Base-by-base conservation (phyloP, 1,140 invertebrate species). In the Trichonephila clavata region DNA sequence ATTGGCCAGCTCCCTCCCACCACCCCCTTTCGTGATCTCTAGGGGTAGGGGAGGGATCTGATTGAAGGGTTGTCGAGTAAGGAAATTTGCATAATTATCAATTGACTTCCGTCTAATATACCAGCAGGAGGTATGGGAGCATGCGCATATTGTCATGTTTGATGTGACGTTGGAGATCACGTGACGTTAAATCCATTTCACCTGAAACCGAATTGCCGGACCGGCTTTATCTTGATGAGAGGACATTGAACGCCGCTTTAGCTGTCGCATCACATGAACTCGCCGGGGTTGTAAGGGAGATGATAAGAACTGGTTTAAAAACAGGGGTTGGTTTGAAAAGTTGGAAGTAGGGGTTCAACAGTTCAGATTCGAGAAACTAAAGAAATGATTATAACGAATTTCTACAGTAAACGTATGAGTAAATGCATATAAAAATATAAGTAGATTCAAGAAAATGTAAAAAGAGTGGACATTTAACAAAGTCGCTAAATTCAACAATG, bases 21-120 rank as follows among this genome's bases (percentile, higher is more conserved):
- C n/a, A 32, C 32, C 24, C 24, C 18, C 61, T 32, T 18, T 20
- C 20, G 50, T 87, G 21, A 50, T 50, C 50, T 50, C 50, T 50
- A 32, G 43, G 83, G 77, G 43, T 60, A 21, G 39, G 91, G 86
- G 63, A 2, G 21, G 50, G 18, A 18, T 84, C 83, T 81, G 71
- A 86, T 68, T 86, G 83, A 71, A 86, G 91, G 91, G 91, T 86
- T 92, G 81, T 86, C 43, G 81, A 92, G 63, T 83, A 20, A 43
- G 65, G 60, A 81, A 93, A 93, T 93, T 88, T 93, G 92, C 92
- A 93, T 93, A 93, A 93, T 93, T 93, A 93, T 93, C 92, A 93
- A 93, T 93, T 93, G 92, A 93, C 92, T 93, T 93, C 92, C 43
- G 84, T 93, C 65, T 93, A 93, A 93, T 93, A 93, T 93, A 65